phyloP scores from a whole-genome alignment of 2,113 vertebrate species.

The Pteropus alecto region DNA sequence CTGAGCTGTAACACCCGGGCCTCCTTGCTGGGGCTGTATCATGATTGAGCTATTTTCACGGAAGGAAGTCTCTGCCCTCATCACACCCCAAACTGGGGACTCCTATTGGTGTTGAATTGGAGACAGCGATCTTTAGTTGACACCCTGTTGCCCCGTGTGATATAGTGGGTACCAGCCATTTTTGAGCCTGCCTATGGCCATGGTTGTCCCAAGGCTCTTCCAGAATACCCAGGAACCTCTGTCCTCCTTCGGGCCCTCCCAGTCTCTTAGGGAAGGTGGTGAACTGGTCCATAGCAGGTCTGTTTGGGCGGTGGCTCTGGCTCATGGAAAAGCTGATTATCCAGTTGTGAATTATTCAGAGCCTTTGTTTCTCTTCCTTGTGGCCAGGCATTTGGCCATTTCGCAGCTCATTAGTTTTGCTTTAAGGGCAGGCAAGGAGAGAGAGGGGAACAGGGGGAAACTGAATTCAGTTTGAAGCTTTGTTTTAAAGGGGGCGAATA shows the following conservation, averaged over 20 bases:
- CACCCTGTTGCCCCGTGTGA: neutral
- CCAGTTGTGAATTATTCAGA: neutral
- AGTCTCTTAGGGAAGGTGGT: neutral
- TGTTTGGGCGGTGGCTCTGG: neutral
- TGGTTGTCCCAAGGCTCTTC: neutral
- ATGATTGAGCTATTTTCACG: neutral
- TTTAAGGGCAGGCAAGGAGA: neutral
- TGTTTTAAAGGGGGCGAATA: neutral
- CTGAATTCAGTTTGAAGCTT: neutral
- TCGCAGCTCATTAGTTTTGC: conserved; percentile 18
- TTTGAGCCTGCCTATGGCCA: neutral
- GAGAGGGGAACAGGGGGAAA: neutral
- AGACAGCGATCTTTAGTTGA: neutral
- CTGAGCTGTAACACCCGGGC: neutral
- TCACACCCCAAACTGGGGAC: neutral
- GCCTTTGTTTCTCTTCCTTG: neutral
- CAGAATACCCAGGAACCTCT: fast-evolving
- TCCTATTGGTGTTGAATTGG: neutral
- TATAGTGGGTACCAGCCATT: neutral
- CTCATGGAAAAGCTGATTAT: neutral
- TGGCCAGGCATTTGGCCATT: neutral
- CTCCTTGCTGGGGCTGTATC: neutral
- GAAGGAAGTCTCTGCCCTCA: neutral
- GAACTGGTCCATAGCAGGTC: neutral
- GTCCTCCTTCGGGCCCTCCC: neutral